phyloP scores from a whole-genome alignment of 2,113 vertebrate species.

The Peromyscus maniculatus region DNA sequence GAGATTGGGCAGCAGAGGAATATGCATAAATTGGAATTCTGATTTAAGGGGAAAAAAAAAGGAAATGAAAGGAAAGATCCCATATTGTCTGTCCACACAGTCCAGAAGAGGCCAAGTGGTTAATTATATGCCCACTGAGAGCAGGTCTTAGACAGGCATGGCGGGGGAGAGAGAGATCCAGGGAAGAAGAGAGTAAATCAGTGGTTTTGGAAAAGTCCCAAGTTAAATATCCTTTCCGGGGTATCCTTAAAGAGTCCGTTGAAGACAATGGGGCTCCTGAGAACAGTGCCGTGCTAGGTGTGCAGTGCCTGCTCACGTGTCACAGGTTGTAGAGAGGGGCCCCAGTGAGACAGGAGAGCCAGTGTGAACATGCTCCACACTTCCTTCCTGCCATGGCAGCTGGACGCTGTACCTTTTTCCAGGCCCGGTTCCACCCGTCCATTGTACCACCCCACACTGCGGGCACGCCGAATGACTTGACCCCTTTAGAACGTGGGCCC shows the following conservation, averaged over 20 bases:
- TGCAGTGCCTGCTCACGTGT: neutral
- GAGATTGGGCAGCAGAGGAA: slow-evolving; percentile 60
- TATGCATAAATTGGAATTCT: slow-evolving; percentile 57
- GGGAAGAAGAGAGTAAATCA: slow-evolving; percentile 49
- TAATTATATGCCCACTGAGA: slow-evolving; percentile 66
- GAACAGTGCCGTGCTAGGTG: neutral
- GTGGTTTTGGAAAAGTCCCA: slow-evolving; percentile 58
- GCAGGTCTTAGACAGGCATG: slow-evolving; percentile 16
- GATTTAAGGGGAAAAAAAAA: neutral
- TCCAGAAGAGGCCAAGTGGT: slow-evolving; percentile 66
- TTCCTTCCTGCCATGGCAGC: neutral
- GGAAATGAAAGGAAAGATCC: slow-evolving; percentile 53
- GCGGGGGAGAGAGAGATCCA: slow-evolving; percentile 19
- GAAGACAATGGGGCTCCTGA: neutral
- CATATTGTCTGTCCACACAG: slow-evolving; percentile 45
- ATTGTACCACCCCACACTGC: neutral
- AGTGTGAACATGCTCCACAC: neutral
- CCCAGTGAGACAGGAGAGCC: neutral
- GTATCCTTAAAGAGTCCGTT: neutral
- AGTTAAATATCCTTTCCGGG: slow-evolving; percentile 55
- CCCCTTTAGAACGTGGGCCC: neutral
- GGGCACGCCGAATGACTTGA: neutral
- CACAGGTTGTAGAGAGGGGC: neutral
- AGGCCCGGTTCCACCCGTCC: neutral
- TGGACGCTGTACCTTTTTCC: neutral